Percentiles rank a stretch among this genome's conserved stretches.
These are phyloP conservation scores for Chrysemys picta DNA, from an alignment of 2,113 vertebrate genomes.

Conservation along the genomic window DNA sequence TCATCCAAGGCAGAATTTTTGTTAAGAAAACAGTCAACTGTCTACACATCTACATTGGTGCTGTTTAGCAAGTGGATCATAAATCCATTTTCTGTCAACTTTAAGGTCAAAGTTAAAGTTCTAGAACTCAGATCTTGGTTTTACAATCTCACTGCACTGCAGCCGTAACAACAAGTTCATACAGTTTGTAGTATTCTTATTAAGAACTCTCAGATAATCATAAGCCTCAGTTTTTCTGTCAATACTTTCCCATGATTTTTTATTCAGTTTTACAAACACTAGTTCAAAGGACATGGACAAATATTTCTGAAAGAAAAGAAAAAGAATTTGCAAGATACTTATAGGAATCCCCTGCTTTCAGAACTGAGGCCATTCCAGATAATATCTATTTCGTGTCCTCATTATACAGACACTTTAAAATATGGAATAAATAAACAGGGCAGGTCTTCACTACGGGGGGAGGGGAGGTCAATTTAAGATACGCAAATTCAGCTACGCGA, in stretches of 20 bases:
- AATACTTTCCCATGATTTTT: background rate
- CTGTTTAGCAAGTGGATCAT: background rate
- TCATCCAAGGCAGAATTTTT: rapidly evolving
- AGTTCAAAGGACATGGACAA: background rate
- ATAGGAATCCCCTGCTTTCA: background rate
- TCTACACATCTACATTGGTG: background rate
- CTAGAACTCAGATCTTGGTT: background rate
- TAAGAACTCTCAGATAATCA: background rate
- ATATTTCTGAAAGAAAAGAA: background rate
- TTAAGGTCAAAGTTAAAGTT: background rate
- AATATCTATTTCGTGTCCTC: background rate
- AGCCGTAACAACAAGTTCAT: background rate
- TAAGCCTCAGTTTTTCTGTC: background rate
- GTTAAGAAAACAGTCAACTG: background rate
- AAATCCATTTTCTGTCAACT: background rate
- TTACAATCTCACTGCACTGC: background rate
- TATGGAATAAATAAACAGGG: background rate
- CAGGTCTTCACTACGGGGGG: too few relatives aligned
- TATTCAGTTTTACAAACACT: background rate
- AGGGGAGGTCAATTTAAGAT: too few relatives aligned
- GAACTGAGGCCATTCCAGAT: background rate
- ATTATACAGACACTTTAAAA: background rate
- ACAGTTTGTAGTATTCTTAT: background rate
- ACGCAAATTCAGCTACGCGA: too few relatives aligned
- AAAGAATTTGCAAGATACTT: rapidly evolving